Conservation (phyloP, 2,797 vertebrate genomes). For the Potorous gilbertii region DNA sequence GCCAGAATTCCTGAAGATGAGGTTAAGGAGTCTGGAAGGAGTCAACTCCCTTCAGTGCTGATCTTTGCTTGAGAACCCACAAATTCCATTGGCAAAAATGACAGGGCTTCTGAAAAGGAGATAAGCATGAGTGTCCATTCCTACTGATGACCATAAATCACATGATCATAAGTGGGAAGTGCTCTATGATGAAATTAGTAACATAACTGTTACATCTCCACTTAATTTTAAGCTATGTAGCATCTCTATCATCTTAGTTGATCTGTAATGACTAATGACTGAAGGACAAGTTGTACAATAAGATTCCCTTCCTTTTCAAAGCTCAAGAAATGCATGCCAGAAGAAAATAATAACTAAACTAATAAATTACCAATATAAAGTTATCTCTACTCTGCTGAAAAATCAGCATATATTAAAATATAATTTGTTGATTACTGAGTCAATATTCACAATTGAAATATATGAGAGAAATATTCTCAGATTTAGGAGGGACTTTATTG, state of each 20-base stretch:
- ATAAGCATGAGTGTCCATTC: neutral
- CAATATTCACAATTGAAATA: conserved; percentile 13
- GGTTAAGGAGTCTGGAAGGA: neutral
- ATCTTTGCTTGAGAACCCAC: neutral
- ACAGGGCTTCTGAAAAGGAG: neutral
- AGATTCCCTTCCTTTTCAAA: conserved; percentile 44
- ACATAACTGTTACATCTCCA: neutral
- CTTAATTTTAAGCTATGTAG: neutral
- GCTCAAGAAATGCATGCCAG: neutral
- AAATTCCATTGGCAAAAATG: neutral
- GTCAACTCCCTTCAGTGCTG: neutral
- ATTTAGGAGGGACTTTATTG: neutral
- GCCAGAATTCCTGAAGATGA: neutral
- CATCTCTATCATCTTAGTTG: conserved; percentile 7
- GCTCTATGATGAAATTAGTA: neutral
- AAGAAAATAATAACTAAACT: neutral
- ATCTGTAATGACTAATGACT: neutral
- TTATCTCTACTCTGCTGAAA: neutral
- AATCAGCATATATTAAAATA: neutral
- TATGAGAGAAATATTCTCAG: neutral
- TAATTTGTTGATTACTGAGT: conserved; percentile 12
- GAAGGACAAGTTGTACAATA: neutral
- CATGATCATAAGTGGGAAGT: neutral
- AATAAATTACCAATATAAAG: neutral
- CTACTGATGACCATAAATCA: neutral